Percentiles rank a stretch among this genome's conserved stretches.
Conservation (phyloP, 2,888 invertebrate species). For the Deilephila porcellus region DNA sequence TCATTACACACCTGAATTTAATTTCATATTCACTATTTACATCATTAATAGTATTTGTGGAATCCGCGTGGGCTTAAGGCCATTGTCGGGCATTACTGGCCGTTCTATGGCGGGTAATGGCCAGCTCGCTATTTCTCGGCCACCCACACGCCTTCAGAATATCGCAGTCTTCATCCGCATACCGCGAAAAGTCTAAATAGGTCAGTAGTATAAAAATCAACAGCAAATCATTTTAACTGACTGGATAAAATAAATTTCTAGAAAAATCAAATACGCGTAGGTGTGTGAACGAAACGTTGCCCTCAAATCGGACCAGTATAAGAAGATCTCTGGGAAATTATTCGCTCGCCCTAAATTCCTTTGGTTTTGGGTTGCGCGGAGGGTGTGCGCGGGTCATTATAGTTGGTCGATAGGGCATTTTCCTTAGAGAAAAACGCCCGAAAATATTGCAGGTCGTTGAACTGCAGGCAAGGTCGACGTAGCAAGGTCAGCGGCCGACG, state of each 20-base stretch:
- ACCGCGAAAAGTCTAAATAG: constrained; percentile 20
- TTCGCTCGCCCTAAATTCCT: constrained; percentile 29
- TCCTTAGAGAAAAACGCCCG: constrained; percentile 77
- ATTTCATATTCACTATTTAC: constrained; percentile 5
- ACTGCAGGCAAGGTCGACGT: constrained; percentile 70
- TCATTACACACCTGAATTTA: neutral
- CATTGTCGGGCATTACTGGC: constrained; percentile 4
- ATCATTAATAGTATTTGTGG: neutral
- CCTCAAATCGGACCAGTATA: constrained; percentile 43
- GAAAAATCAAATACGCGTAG: constrained; percentile 48
- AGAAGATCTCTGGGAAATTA: constrained; percentile 43
- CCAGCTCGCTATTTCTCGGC: neutral
- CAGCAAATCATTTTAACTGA: constrained; percentile 27
- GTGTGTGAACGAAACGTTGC: constrained; percentile 64
- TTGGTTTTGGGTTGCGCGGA: constrained; percentile 19
- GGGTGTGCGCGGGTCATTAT: constrained; percentile 52
- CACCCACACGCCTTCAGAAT: neutral
- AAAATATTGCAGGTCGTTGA: constrained; percentile 71
- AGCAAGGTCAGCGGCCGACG: constrained; percentile 69
- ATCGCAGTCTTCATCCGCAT: constrained; percentile 11
- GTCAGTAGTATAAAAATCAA: constrained; percentile 30
- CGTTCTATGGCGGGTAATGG: constrained; percentile 9
- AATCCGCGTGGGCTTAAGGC: constrained; percentile 17
- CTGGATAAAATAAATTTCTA: constrained; percentile 43
- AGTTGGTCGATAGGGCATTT: constrained; percentile 65